Conservation (phyloP, 2,113 vertebrate genomes). For the Podarcis raffonei region DNA sequence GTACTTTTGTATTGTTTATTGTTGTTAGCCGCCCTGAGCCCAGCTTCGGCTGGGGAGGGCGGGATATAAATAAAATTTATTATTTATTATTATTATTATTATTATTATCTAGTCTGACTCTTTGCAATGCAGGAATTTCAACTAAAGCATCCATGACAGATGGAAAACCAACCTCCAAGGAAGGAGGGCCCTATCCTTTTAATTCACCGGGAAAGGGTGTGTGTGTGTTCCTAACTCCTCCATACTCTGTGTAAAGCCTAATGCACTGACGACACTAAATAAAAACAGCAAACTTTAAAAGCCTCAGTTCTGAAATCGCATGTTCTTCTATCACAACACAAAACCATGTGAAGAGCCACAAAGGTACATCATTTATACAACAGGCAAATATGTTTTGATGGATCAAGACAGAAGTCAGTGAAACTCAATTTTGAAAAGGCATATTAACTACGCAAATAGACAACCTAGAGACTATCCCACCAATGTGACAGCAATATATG, state of each 20-base stretch:
- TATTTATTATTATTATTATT: too few relatives aligned
- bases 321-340: not conserved
- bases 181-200: not conserved
- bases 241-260: not conserved
- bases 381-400: not conserved
- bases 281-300: not conserved
- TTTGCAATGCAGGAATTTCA: too few relatives aligned
- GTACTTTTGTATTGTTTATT: too few relatives aligned
- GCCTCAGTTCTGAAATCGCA: not conserved
- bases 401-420: not conserved
- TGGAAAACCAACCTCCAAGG: too few relatives aligned
- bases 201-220: not conserved
- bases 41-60: too few relatives aligned
- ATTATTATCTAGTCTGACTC: too few relatives aligned
- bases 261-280: not conserved
- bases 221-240: too few relatives aligned
- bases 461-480: not conserved
- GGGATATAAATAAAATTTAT: too few relatives aligned
- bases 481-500: not conserved
- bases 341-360: not conserved
- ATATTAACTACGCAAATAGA: not conserved
- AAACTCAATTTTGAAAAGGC: not conserved
- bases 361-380: not conserved
- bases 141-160: too few relatives aligned
- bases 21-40: too few relatives aligned